Base-by-base conservation (phyloP, 2,888 invertebrate species). In the Drosophila ezoana region DNA sequence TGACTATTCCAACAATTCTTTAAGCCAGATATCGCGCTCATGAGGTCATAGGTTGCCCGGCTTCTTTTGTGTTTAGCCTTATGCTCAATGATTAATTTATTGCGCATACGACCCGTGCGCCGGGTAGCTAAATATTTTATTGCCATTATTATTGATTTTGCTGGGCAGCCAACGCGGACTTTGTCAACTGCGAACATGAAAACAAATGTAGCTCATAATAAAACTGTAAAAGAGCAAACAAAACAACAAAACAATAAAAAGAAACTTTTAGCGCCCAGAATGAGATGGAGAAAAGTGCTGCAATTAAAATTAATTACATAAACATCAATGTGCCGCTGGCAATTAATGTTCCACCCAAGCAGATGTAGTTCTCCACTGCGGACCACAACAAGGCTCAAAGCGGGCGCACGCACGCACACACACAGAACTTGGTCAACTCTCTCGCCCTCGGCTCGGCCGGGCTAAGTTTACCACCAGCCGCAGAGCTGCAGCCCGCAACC, bases 281-380 rank as follows among this genome's bases (percentile, higher is more conserved):
- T 9, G 58, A 52, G 33, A 56, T 38, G 51, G 47, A 41, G 20
- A 52, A 78, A 87, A 81, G 74, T 73, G 62, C 51, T 71, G 64
- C 70, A 85, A 87, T 86, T 87, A 87, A 86, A 86, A 85, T 89
- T 89, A 86, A 86, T 86, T 86, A 87, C 85, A 78, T 72, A 78
- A 81, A 70, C 85, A 76, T 76, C 82, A 81, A 79, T 81, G 75
- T 76, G 84, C 87, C 87, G 72, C 59, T 56, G 77, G 89, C 85
- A 84, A 84, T 84, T 77, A 89, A 81, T 74, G 71, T 70, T 69
- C 54, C 38, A 54, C 37, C 53, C 28, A 8, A 47, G 43, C 66
- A 54, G 61, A 73, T 83, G 78, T 52, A 51, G 58, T 37, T 54
- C 33, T 37, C 16, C 41, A n/a, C 56, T n/a, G 43, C 43, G 48